A percentile compares a stretch with the other conserved stretches of the same genome.
phyloP scores from a whole-genome alignment of 2,888 invertebrate species.

The Drosophila neotestacea region DNA sequence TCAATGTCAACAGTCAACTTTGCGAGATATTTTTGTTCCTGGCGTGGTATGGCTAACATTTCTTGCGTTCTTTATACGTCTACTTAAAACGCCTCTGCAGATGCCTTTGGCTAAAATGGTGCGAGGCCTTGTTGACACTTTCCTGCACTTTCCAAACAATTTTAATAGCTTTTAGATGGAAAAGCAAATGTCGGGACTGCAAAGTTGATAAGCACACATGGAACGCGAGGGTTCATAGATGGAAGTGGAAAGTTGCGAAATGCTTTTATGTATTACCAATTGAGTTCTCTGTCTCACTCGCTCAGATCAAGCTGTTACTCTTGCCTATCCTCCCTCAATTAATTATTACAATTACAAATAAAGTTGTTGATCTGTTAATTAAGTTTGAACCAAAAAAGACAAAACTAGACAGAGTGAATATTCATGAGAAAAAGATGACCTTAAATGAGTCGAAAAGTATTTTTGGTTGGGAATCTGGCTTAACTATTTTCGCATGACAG shows the following conservation, averaged over 20 bases:
- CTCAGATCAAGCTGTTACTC: slow-evolving; percentile 19
- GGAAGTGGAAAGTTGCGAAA: neutral
- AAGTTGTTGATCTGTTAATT: slow-evolving; percentile 60
- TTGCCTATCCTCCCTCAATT: slow-evolving; percentile 20
- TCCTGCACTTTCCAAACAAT: neutral
- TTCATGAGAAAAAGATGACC: slow-evolving; percentile 65
- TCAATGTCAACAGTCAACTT: slow-evolving; percentile 35
- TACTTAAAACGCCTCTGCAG: slow-evolving; percentile 10
- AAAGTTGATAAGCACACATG: neutral
- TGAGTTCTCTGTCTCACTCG: neutral
- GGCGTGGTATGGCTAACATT: slow-evolving; percentile 24
- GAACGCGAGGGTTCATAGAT: slow-evolving; percentile 2
- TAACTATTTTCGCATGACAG: slow-evolving; percentile 68
- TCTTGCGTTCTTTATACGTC: slow-evolving; percentile 18
- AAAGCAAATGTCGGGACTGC: neutral
- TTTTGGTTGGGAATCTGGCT: slow-evolving; percentile 58
- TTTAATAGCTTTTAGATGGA: slow-evolving; percentile 7
- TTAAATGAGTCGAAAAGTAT: slow-evolving; percentile 14
- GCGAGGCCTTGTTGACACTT: slow-evolving; percentile 4
- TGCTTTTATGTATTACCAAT: too few species aligned
- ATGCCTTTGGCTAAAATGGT: neutral
- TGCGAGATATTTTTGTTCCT: slow-evolving; percentile 1
- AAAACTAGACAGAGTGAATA: slow-evolving; percentile 39
- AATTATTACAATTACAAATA: slow-evolving; percentile 46
- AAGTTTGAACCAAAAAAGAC: slow-evolving; percentile 23